Evolutionary conservation across 2,888 invertebrate species (phyloP).

Genomic region (Lasioglossum villosulum): DNA sequence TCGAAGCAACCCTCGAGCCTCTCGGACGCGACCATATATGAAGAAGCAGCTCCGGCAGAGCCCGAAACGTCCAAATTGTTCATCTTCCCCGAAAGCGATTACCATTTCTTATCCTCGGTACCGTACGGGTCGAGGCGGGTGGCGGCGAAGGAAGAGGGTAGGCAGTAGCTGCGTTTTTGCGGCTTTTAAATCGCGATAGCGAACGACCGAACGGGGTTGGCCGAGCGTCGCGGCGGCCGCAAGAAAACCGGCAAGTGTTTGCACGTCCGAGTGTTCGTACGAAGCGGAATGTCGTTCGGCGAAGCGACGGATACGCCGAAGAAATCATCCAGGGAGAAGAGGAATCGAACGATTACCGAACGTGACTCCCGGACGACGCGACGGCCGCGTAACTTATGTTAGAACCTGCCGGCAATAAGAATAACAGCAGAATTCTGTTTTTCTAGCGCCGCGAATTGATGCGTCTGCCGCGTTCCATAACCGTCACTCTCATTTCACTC

Average conservation of each 20-base stretch:
- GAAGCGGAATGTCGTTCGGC: conserved; percentile 68
- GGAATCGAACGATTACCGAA: conserved; percentile 65
- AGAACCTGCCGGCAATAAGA: conserved; percentile 47
- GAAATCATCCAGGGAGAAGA: conserved; percentile 59
- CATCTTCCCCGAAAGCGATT: conserved; percentile 45
- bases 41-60: not conserved
- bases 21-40: not conserved
- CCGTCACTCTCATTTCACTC: conserved; percentile 12
- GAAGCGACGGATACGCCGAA: conserved; percentile 57
- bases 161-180: conserved; percentile 29
- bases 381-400: conserved; percentile 47
- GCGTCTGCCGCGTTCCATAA: conserved; percentile 35
- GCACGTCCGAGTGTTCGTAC: conserved; percentile 69
- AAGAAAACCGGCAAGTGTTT: conserved; percentile 57
- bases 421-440: conserved; percentile 55
- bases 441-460: conserved; percentile 46
- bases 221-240: not conserved
- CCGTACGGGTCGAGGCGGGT: conserved; percentile 4
- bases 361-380: conserved; percentile 66
- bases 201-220: conserved; percentile 29
- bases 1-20: conserved; percentile 16
- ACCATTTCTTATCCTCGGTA: conserved; percentile 25
- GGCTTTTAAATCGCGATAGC: conserved; percentile 50
- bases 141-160: not conserved
- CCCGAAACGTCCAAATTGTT: conserved; percentile 12